Evolutionary conservation across 2,797 vertebrate species (phyloP).

Genomic region (Heliangelus exortis): DNA sequence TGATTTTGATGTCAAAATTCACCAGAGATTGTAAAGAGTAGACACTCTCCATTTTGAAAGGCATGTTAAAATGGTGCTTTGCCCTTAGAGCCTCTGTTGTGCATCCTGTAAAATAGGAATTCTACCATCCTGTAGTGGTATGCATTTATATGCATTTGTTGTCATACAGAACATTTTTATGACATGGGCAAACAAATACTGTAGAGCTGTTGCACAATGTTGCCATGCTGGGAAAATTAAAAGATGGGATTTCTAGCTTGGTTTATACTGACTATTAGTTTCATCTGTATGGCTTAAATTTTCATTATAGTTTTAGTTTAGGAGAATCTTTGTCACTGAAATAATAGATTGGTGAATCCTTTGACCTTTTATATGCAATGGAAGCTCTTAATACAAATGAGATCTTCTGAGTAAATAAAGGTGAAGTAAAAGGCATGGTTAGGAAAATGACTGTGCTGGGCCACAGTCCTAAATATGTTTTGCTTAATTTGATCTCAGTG

Average conservation of each 20-base stretch:
- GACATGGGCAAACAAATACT: neutral
- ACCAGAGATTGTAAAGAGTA: neutral
- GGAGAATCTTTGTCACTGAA: neutral
- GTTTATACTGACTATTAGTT: neutral
- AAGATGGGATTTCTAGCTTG: neutral
- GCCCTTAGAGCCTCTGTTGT: neutral
- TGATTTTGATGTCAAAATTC: neutral
- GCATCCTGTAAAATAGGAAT: neutral
- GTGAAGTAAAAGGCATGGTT: neutral
- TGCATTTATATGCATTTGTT: neutral
- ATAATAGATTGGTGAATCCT: neutral
- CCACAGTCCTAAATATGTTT: neutral
- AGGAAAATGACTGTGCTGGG: neutral
- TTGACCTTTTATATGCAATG: neutral
- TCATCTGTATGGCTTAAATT: neutral
- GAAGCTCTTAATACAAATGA: conserved; percentile 1
- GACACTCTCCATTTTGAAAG: neutral
- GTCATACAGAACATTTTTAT: neutral
- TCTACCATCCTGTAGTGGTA: neutral
- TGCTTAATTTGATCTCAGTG: conserved; percentile 18
- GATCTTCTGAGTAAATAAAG: neutral
- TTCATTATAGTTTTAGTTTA: neutral
- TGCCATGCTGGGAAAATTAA: neutral
- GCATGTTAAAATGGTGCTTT: neutral
- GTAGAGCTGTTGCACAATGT: neutral